Evolutionary conservation across 2,113 vertebrate species (phyloP).

Genomic region (Camelus dromedarius): DNA sequence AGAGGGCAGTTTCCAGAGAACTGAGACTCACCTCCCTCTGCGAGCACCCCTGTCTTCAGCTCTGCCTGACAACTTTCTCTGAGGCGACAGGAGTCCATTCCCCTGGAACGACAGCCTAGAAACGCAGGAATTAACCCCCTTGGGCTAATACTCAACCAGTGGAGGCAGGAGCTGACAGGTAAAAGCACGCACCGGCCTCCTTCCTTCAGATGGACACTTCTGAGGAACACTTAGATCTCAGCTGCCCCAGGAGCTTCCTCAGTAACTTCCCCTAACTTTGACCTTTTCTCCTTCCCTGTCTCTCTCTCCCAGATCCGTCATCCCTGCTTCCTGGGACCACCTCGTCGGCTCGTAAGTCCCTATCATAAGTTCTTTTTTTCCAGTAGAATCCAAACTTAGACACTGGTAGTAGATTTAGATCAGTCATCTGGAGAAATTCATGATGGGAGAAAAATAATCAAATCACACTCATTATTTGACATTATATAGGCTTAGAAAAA

Average conservation of each 20-base stretch:
- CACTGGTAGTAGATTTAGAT: not conserved
- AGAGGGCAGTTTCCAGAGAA: not conserved
- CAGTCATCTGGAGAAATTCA: conserved; percentile 26
- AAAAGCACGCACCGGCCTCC: not conserved
- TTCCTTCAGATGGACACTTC: not conserved
- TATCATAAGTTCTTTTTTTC: not conserved
- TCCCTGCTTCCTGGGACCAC: not conserved
- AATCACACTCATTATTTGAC: not conserved
- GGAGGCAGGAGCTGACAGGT: too few species aligned
- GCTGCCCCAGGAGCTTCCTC: not conserved
- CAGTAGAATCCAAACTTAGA: not conserved
- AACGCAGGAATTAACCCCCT: not conserved
- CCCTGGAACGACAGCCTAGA: not conserved
- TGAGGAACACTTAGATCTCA: not conserved
- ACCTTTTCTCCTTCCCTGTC: not conserved
- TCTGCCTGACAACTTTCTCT: not conserved
- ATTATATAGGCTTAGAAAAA: not conserved
- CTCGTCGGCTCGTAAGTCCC: not conserved
- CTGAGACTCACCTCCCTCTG: not conserved
- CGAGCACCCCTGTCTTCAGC: not conserved
- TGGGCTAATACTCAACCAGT: not conserved
- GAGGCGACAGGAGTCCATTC: not conserved
- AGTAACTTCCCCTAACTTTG: not conserved
- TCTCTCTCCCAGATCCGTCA: not conserved
- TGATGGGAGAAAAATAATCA: not conserved